Evolutionary conservation across 1,140 invertebrate genomes (phyloP).

Genomic region (Chelonus insularis): DNA sequence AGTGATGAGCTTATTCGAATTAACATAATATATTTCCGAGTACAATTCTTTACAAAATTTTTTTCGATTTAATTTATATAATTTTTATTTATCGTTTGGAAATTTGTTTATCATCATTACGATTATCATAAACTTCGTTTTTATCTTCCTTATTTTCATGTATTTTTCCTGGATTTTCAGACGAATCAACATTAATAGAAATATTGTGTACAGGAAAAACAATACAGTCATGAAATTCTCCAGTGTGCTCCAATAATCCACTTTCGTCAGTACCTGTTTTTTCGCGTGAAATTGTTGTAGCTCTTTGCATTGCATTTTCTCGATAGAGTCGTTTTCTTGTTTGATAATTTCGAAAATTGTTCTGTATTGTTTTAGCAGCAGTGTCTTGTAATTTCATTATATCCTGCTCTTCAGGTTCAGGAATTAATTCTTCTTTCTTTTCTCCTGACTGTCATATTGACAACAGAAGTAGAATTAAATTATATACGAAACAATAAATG

Average conservation of each 20-base stretch:
- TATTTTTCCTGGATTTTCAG: background rate
- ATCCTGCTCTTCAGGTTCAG: too few relatives aligned
- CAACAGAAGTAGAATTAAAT: too few relatives aligned
- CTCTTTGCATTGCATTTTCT: constrained; percentile 38
- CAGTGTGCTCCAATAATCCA: constrained; percentile 43
- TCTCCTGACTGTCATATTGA: too few relatives aligned
- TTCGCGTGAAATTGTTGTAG: constrained; percentile 35
- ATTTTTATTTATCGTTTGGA: too few relatives aligned
- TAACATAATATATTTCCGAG: too few relatives aligned
- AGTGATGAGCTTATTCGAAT: too few relatives aligned
- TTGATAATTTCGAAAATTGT: constrained; percentile 53
- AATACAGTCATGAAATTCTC: constrained; percentile 54
- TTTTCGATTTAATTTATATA: too few relatives aligned
- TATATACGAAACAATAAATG: too few relatives aligned
- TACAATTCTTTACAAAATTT: too few relatives aligned
- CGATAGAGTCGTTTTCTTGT: constrained; percentile 39
- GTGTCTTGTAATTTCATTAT: constrained; percentile 23
- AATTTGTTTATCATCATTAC: background rate
- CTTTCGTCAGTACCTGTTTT: constrained; percentile 15
- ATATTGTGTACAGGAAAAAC: constrained; percentile 42
- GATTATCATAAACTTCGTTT: background rate
- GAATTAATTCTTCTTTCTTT: too few relatives aligned
- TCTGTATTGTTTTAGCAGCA: constrained; percentile 60
- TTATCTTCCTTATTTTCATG: background rate
- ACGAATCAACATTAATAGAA: background rate